phyloP scores from a whole-genome alignment of 2,888 invertebrate genomes.

The Nemapogon koenigi region DNA sequence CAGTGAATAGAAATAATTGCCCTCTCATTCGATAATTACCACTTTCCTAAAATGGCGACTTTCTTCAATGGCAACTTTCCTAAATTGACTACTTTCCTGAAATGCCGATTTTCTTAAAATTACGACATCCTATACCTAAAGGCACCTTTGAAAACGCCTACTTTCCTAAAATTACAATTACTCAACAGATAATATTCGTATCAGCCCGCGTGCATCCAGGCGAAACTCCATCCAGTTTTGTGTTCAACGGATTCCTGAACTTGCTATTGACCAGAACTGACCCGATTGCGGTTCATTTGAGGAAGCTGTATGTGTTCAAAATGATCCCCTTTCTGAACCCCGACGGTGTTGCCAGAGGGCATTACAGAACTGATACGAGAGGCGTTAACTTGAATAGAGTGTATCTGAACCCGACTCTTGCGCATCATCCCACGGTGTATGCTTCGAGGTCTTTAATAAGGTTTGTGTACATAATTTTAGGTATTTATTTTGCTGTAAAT shows the following conservation, averaged over 20 bases:
- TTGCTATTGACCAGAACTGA: conserved; percentile 75
- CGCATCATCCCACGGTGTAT: conserved; percentile 83
- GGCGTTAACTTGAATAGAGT: conserved; percentile 90
- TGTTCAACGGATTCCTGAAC: conserved; percentile 87
- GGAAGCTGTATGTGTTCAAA: conserved; percentile 85
- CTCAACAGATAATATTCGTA: conserved; percentile 75
- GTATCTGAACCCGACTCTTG: conserved; percentile 78
- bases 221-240: conserved; percentile 90
- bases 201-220: conserved; percentile 93
- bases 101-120: no score
- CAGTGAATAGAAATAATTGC: no score
- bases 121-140: no score
- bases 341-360: conserved; percentile 86
- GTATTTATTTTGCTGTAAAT: conserved; percentile 21
- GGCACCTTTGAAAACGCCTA: no score
- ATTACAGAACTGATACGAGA: conserved; percentile 84
- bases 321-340: conserved; percentile 91
- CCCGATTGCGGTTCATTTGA: conserved; percentile 73
- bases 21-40: no score
- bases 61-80: no score
- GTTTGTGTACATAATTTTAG: conserved; percentile 40
- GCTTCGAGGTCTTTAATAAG: conserved; percentile 80
- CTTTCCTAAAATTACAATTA: no score
- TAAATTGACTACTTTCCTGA: no score
- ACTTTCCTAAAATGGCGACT: no score